phyloP scores from a whole-genome alignment of 2,888 invertebrate species.

The Saturnia japonica region DNA sequence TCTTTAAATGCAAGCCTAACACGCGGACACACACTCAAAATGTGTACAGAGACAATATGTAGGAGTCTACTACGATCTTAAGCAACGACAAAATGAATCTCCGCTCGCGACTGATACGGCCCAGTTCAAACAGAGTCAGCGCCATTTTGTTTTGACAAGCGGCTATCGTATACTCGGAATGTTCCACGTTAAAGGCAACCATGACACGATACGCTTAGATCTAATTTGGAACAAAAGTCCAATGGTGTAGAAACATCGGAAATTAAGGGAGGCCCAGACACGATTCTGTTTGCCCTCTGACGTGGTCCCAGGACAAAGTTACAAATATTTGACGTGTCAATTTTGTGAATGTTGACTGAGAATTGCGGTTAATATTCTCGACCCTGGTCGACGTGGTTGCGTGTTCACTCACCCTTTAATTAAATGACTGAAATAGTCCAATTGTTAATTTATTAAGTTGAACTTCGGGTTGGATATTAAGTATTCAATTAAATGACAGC shows the following conservation, averaged over 20 bases:
- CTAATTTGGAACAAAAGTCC: conserved; percentile 44
- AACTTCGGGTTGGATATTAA: conserved; percentile 47
- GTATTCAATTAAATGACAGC: conserved; percentile 49
- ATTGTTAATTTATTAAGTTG: conserved; percentile 72
- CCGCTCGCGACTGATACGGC: conserved; percentile 80
- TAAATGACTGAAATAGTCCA: conserved; percentile 77
- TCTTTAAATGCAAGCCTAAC: conserved; percentile 80
- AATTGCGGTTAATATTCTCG: conserved; percentile 81
- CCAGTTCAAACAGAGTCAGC: conserved; percentile 81
- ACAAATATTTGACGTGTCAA: conserved; percentile 84
- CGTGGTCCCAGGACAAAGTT: conserved; percentile 81
- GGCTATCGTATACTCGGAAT: conserved; percentile 59
- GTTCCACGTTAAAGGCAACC: conserved; percentile 52
- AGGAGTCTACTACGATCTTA: conserved; percentile 77
- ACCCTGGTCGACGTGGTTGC: conserved; percentile 67
- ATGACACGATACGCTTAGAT: conserved; percentile 46
- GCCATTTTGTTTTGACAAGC: conserved; percentile 82
- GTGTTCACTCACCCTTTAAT: conserved; percentile 71
- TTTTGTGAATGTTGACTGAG: conserved; percentile 82
- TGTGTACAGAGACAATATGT: conserved; percentile 81
- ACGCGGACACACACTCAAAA: conserved; percentile 74
- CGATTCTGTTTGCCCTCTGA: conserved; percentile 81
- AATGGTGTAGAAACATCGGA: conserved; percentile 74
- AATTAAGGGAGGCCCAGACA: conserved; percentile 82
- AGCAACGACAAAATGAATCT: conserved; percentile 82